These are phyloP conservation scores for Dermatophagoides farinae DNA, from an alignment of 1,140 invertebrate species.

Conservation along the genomic window DNA sequence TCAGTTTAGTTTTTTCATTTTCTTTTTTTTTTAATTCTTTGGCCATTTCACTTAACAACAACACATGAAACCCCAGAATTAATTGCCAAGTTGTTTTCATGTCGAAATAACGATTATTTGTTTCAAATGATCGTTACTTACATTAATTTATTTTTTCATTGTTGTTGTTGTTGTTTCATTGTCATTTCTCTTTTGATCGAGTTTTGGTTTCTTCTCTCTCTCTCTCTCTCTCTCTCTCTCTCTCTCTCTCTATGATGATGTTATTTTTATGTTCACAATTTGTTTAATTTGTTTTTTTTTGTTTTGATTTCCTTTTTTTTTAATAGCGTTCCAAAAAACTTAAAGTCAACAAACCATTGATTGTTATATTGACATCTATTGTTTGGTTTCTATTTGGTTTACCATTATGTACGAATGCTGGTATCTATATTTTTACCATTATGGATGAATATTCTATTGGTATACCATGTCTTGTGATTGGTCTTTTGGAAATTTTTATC, in stretches of 20 bases:
- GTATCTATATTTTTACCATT: constrained; percentile 25
- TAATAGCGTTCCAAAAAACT: not conserved
- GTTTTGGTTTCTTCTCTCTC: too few relatives aligned
- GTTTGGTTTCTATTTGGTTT: constrained; percentile 50
- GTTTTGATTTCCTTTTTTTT: not conserved
- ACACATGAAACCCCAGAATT: not conserved
- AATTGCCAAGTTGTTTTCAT: not conserved
- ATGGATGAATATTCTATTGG: constrained; percentile 26
- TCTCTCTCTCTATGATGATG: not conserved
- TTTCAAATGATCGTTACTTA: too few relatives aligned
- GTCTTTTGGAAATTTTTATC: constrained; percentile 25
- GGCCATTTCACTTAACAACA: not conserved
- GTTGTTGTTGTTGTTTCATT: not conserved
- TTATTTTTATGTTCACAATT: not conserved
- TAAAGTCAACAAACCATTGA: constrained; percentile 41
- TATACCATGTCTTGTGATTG: constrained; percentile 23
- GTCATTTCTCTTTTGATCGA: not conserved
- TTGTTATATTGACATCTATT: constrained; percentile 43
- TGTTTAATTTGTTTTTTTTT: not conserved
- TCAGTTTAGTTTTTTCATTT: not conserved
- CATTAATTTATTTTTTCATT: too few relatives aligned
- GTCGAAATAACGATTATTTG: too few relatives aligned
- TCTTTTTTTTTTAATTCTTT: not conserved
- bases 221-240: too few relatives aligned
- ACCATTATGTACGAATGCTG: constrained; percentile 31